A percentile compares a stretch with the other conserved stretches of the same genome.
These are phyloP conservation scores for Orchesellides sinensis DNA, from an alignment of 2,888 invertebrate species.

Conservation along the genomic window DNA sequence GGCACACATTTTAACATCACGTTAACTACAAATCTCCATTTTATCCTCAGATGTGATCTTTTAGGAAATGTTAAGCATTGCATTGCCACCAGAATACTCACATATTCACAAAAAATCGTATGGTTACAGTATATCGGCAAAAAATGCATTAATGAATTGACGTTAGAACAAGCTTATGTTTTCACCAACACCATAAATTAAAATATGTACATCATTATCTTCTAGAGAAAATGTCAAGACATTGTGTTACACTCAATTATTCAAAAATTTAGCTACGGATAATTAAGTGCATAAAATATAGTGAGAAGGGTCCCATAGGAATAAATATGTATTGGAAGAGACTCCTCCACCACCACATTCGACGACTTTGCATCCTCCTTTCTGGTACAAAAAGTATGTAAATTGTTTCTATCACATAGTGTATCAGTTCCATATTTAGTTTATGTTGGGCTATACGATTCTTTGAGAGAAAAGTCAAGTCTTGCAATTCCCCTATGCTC, in stretches of 20 bases:
- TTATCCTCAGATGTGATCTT: too few species aligned
- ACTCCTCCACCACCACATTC: too few species aligned
- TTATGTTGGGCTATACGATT: neutral
- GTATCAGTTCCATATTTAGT: neutral
- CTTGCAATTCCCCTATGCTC: neutral
- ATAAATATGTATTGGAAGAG: too few species aligned
- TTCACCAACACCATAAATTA: neutral
- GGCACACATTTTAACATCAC: too few species aligned
- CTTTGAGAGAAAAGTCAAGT: neutral
- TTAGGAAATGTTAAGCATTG: too few species aligned
- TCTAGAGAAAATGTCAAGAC: neutral
- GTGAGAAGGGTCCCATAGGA: neutral
- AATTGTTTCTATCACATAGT: neutral
- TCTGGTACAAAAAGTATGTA: too few species aligned
- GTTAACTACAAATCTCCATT: too few species aligned
- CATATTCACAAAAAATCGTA: too few species aligned
- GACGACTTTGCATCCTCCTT: too few species aligned
- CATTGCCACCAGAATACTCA: too few species aligned
- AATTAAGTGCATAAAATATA: constrained; percentile 34
- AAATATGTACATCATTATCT: neutral
- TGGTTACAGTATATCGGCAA: too few species aligned
- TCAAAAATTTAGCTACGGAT: constrained; percentile 26
- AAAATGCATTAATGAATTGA: constrained; percentile 6
- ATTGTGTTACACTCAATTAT: constrained; percentile 16
- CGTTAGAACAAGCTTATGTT: neutral